These are phyloP conservation scores for Hoplostethus mediterraneus DNA, from an alignment of 2,797 vertebrate species.

Conservation along the genomic window DNA sequence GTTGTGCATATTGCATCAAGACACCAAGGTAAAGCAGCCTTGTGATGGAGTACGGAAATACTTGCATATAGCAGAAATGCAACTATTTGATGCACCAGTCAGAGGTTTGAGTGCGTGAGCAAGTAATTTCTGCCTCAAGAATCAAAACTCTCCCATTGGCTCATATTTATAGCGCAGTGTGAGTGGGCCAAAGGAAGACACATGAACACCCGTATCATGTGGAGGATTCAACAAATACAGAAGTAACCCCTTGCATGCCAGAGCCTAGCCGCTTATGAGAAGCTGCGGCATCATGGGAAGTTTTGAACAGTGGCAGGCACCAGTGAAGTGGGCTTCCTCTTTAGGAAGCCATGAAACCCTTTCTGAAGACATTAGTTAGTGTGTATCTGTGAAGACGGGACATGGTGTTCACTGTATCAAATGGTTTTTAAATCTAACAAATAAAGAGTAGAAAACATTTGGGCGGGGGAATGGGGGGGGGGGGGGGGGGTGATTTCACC, in stretches of 20 bases:
- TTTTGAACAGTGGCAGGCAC: not conserved
- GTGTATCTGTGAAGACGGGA: not conserved
- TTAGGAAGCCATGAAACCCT: conserved; percentile 5
- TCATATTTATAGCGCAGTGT: conserved; percentile 32
- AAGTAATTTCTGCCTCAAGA: conserved; percentile 7
- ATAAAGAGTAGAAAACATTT: not conserved
- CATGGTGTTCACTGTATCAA: not conserved
- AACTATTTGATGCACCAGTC: conserved; percentile 2
- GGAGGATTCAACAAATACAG: conserved; percentile 24
- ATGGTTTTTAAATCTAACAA: not conserved
- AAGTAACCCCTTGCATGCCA: not conserved
- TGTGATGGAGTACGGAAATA: conserved; percentile 10
- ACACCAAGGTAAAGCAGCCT: conserved; percentile 7
- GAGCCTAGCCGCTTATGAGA: not conserved
- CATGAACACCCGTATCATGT: conserved; percentile 32
- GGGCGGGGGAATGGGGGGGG: too few species aligned
- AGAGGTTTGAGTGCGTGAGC: not conserved
- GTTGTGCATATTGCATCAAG: conserved; percentile 1
- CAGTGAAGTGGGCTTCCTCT: not conserved
- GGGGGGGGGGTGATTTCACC: conserved; percentile 30
- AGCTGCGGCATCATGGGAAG: conserved; percentile 11
- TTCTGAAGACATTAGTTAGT: not conserved
- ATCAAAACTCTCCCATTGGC: conserved; percentile 26
- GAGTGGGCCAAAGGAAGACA: conserved; percentile 24
- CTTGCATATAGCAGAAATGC: not conserved